Base-by-base conservation (phyloP, 2,113 vertebrate genomes). In the Tichodroma muraria region DNA sequence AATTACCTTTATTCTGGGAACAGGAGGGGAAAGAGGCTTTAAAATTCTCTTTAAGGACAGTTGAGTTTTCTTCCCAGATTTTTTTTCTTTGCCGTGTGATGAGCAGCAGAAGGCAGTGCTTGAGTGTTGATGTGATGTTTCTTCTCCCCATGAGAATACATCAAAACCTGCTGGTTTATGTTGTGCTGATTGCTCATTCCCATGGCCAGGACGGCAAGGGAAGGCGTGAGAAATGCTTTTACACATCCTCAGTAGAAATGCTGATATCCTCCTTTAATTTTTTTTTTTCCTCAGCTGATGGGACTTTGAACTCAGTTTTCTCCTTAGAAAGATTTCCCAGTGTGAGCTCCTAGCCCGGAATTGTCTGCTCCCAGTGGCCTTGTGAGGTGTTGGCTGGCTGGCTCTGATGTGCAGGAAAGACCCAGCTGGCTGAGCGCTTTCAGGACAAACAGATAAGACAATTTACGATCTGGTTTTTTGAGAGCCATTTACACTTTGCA, bases 391-490 rank as follows among this genome's bases (percentile, higher is more conserved):
- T 91, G 73, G 37, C 85, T 89, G 84, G 21, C 63, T 77, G 85
- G 61, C 37, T 89, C 75, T 53, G 80, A 50, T 60, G 72, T 66
- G 76, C 25, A 70, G 63, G 71, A 72, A 88, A 61, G 75, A 85
- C 75, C 35, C 93, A 94, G 93, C 54, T 91, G 89, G 38, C 72
- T 90, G 79, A 91, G 49, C 68, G 40, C 82, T 90, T 91, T 81
- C 83, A 93, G 90, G 72, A 94, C 95, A 95, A 96, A 89, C 80
- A 96, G 88, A 88, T 80, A 90, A 94, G 72, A 93, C 91, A 90
- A 91, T 94, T 95, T 91, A 75, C 82, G 95, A 53, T 77, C 76
- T 45, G 85, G 78, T 95, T 96, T 96, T 88, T 90, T 57, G 90
- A 93, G 76, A 80, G 25, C 60, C 76, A 86, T 95, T 96, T 93